These are phyloP conservation scores for Salminus brasiliensis DNA, from an alignment of 2,113 vertebrate genomes.

Conservation along the genomic window DNA sequence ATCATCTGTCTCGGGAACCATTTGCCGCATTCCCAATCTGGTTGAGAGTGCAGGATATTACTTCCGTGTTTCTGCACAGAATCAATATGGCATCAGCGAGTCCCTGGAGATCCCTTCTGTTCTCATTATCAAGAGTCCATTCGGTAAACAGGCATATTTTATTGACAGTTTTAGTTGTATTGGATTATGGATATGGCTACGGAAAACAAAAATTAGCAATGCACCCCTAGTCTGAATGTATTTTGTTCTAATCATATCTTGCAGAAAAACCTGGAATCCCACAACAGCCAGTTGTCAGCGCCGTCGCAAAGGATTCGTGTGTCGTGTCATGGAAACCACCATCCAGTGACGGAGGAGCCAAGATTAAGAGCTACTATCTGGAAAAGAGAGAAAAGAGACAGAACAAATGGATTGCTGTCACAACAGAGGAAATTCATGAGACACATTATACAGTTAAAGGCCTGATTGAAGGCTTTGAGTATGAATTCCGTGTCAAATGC, in stretches of 20 bases:
- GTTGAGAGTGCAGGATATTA: slow-evolving; percentile 93
- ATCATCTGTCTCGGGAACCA: slow-evolving; percentile 90
- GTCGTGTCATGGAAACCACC: slow-evolving; percentile 95
- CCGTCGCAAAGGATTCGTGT: slow-evolving; percentile 90
- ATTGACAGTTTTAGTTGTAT: background rate
- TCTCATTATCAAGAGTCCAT: slow-evolving; percentile 92
- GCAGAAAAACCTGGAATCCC: slow-evolving; percentile 93
- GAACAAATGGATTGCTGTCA: slow-evolving; percentile 97
- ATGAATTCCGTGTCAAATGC: slow-evolving; percentile 98
- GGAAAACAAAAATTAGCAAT: background rate
- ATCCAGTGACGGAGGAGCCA: slow-evolving; percentile 92
- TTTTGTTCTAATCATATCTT: slow-evolving; percentile 59
- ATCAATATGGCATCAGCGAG: slow-evolving; percentile 93
- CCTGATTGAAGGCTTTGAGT: slow-evolving; percentile 95
- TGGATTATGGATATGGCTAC: background rate
- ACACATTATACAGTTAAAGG: slow-evolving; percentile 85
- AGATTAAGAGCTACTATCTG: slow-evolving; percentile 92
- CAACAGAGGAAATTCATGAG: slow-evolving; percentile 87
- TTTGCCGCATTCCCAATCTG: slow-evolving; percentile 91
- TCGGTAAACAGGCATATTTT: slow-evolving; percentile 79
- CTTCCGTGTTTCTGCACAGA: slow-evolving; percentile 97
- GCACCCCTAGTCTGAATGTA: background rate
- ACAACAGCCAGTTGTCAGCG: slow-evolving; percentile 85
- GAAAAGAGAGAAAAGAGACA: slow-evolving; percentile 98
- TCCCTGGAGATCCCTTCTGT: slow-evolving; percentile 90